phyloP scores from a whole-genome alignment of 1,140 invertebrate genomes.

The Chironomus striatipennis region DNA sequence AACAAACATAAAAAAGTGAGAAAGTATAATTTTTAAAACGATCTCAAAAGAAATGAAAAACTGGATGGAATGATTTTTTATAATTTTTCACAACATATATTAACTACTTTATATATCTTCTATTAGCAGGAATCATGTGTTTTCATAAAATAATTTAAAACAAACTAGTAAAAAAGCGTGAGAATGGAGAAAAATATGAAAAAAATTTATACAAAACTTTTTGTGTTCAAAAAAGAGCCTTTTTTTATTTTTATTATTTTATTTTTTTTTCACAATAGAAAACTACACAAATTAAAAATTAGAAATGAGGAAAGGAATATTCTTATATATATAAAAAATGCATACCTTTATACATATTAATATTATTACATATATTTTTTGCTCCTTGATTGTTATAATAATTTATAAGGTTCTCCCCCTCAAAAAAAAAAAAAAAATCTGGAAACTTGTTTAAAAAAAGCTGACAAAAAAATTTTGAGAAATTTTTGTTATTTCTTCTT shows the following conservation, averaged over 20 bases:
- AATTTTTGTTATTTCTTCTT: not conserved
- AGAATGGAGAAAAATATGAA: too few species aligned
- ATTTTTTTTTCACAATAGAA: not conserved
- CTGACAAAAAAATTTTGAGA: not conserved
- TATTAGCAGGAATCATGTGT: too few species aligned
- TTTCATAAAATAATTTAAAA: too few species aligned
- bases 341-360: not conserved
- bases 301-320: not conserved
- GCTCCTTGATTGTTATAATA: conserved; percentile 20
- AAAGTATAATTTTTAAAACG: not conserved
- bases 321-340: not conserved
- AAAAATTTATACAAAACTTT: not conserved
- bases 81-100: not conserved
- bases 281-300: not conserved
- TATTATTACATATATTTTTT: not conserved
- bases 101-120: too few species aligned
- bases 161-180: too few species aligned
- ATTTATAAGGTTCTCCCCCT: not conserved
- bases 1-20: not conserved
- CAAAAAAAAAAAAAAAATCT: too few species aligned
- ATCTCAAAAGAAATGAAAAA: not conserved
- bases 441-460: not conserved
- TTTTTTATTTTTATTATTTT: conserved; percentile 15
- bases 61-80: not conserved
- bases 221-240: not conserved